Base-by-base conservation (phyloP, 2,888 invertebrate genomes). In the Apotomis betuletana region DNA sequence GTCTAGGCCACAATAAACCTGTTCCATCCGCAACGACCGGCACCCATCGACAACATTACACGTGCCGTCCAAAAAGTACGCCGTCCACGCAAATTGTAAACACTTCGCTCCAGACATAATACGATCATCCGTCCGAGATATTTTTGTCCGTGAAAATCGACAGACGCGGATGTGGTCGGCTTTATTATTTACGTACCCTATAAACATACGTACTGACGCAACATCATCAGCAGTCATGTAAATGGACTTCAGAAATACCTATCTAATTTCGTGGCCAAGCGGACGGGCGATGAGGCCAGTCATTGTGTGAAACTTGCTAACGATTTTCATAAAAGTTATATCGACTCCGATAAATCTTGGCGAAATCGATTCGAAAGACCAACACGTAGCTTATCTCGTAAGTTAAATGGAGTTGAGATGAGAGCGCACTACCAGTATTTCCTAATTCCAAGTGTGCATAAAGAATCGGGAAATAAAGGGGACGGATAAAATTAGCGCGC, bases 91-190 rank as follows among this genome's bases (percentile, higher is more conserved):
- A 44, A 62, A 71, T 67, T 62, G 67, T 62, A 62, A 71, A 67
- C 67, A 67, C 67, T 67, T 51, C 27, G 61, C 13, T n/a, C 44
- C 13, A 44, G 15, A 71, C 55, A 69, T 67, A 71, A 71, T 71
- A 15, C 62, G 54, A 58, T 51, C 55, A 36, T 38, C 51, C 67
- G 67, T 68, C 67, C 44, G 51, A 62, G 62, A 65, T 73, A 70
- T 70, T 70, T 69, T 74, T 72, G 69, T 60, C 67, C 58, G 74
- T 71, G 74, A 75, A 74, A 79, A 78, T 77, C 75, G 75, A 73
- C 75, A 77, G 76, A 80, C 75, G 75, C 81, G 87, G 87, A 87
- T 83, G 87, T 80, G 86, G 86, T 84, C 67, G 75, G 76, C 75
- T 81, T 84, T 83, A 83, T 79, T 79, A 78, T 80, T 78, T 76